phyloP scores from a whole-genome alignment of 2,113 vertebrate species.

The Menura novaehollandiae region DNA sequence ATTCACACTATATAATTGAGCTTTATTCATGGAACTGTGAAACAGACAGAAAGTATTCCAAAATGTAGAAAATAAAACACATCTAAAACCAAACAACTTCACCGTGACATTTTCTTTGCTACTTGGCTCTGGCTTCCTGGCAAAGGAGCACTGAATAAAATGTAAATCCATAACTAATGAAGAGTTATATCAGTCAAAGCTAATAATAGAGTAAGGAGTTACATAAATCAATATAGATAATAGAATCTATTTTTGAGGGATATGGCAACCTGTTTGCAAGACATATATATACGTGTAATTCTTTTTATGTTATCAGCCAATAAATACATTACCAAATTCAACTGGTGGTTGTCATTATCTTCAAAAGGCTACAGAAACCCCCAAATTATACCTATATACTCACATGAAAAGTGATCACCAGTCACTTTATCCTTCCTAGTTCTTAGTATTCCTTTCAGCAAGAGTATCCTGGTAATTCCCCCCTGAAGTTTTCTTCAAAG shows the following conservation, averaged over 20 bases:
- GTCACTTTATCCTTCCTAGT: neutral
- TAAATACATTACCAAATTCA: neutral
- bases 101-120: neutral
- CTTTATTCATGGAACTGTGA: constrained; percentile 21
- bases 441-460: neutral
- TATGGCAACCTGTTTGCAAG: neutral
- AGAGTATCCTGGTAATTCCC: neutral
- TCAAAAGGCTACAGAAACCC: neutral
- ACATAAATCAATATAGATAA: constrained; percentile 40
- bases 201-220: constrained; percentile 25
- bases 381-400: neutral
- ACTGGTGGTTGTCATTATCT: neutral
- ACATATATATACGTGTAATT: neutral
- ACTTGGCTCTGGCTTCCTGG: neutral
- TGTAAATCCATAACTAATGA: constrained; percentile 22
- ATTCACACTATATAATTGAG: constrained; percentile 33
- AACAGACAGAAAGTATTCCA: constrained; percentile 21
- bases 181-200: neutral
- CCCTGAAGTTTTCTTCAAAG: neutral
- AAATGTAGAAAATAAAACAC: neutral
- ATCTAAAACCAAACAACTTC: neutral
- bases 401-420: neutral
- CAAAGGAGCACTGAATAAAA: neutral
- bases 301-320: neutral
- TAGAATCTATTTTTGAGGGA: neutral